A percentile compares a stretch with the other conserved stretches of the same genome.
Evolutionary conservation across 2,888 invertebrate genomes (phyloP).

Genomic region (Agrypnus murinus): DNA sequence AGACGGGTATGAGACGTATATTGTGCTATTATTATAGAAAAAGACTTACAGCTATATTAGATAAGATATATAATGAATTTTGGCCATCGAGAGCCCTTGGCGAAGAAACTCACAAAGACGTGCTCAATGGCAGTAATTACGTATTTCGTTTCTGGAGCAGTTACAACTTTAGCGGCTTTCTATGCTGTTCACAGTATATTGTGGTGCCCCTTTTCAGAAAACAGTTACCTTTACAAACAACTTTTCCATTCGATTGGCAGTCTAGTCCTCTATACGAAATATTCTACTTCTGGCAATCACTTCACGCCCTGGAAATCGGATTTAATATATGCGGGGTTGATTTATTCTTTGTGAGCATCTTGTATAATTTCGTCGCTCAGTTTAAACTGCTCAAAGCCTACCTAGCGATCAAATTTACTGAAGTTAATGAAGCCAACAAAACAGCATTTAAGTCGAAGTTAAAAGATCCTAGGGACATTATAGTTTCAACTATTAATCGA

Average conservation of each 20-base stretch:
- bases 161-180: neutral
- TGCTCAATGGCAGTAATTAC: neutral
- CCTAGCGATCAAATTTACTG: neutral
- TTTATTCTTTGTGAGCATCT: constrained; percentile 16
- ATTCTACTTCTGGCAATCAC: constrained; percentile 14
- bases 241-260: neutral
- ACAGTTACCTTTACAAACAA: neutral
- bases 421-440: neutral
- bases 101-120: neutral
- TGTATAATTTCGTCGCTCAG: constrained; percentile 9
- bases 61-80: constrained; percentile 10
- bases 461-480: neutral
- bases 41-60: neutral
- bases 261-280: constrained; percentile 14
- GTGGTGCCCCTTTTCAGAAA: neutral
- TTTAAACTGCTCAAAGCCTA: constrained; percentile 11
- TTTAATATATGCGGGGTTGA: neutral
- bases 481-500: neutral
- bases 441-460: neutral
- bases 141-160: neutral
- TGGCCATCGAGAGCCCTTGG: constrained; percentile 3
- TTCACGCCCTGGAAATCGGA: neutral
- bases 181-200: neutral
- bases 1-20: neutral
- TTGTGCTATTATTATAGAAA: neutral